Evolutionary conservation across 2,888 invertebrate genomes (phyloP), one percentile per base, ranked within the genome.

Genomic region (Halictus ligatus): DNA sequence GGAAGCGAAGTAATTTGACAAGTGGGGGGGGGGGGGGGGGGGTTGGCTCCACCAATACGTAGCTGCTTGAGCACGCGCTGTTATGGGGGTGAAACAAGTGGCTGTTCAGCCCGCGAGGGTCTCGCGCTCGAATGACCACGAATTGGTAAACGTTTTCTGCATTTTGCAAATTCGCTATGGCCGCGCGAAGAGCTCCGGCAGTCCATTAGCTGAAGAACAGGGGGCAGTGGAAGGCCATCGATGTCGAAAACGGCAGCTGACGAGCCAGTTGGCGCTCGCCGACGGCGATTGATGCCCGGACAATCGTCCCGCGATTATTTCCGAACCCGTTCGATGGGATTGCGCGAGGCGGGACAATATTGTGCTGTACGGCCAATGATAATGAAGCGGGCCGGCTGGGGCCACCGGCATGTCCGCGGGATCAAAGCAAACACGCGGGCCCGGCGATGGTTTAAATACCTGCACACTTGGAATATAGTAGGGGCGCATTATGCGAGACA

Each of bases 401-500:
- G 5, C 58, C 73, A 64, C 29, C 29, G 50, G 48, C 75, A 29
- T 73, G 74, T 76, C 48, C 48, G 67, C 29, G 58, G 71, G 69
- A 54, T 77, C 82, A 77, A 79, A 75, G 82, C 76, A 79, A 79
- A 79, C 78, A 75, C 58, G 10, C 21, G 12, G n/a, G n/a, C n/a
- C 60, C 69, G 54, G 73, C 69, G 79, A 79, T 77, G 75, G 72
- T 75, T 75, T 69, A 81, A 83, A 80, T 86, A 73, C 75, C 72
- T 74, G 71, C 67, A 78, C 64, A 64, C 72, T 78, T 72, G 83
- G 83, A 80, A 83, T 83, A 78, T 78, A 81, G 29, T 48, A 80
- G 60, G 18, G 60, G 69, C 12, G 71, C 82, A 86, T 86, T 73
- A 83, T 48, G 54, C 69, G 15, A 29, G 35, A 87, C 83, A 87